These are phyloP conservation scores for Ypsolopha scabrella DNA, from an alignment of 2,888 invertebrate genomes.

Conservation along the genomic window DNA sequence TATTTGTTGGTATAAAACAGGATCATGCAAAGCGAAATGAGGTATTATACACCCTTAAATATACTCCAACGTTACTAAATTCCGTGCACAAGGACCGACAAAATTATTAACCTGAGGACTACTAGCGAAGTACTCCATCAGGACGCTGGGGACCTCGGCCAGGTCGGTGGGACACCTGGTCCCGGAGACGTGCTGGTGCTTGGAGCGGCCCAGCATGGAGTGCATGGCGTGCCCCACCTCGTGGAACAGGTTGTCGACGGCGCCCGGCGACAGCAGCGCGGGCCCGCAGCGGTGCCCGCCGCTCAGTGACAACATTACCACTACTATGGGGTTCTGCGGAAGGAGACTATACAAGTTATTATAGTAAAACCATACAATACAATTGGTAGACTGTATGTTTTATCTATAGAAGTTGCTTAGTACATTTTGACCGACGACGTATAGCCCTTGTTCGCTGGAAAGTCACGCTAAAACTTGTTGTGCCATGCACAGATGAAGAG, in stretches of 20 bases:
- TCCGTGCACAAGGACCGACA: no score
- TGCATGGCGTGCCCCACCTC: conserved; percentile 99
- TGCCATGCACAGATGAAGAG: no score
- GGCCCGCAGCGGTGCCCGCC: conserved; percentile 78
- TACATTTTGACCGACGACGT: background rate
- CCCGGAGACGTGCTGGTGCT: conserved; percentile 97
- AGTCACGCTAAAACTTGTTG: no score
- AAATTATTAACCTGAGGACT: conserved; percentile 90
- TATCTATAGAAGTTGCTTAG: no score
- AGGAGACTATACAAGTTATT: background rate
- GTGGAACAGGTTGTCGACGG: conserved; percentile 97
- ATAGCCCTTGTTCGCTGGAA: no score
- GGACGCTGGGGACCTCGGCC: conserved; percentile 98
- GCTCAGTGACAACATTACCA: conserved; percentile 90
- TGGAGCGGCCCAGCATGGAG: conserved; percentile 96
- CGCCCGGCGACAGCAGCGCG: conserved; percentile 83
- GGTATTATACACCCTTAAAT: no score
- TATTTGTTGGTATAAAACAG: no score
- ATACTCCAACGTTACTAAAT: no score
- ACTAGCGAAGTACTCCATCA: conserved; percentile 97
- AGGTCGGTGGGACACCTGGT: conserved; percentile 97
- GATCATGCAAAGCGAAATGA: no score
- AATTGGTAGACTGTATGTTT: no score
- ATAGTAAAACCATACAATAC: no score
- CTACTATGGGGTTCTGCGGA: conserved; percentile 86